A percentile compares a stretch with the other conserved stretches of the same genome.
Conservation (phyloP, 2,888 invertebrate species). For the Germaria angustata region DNA sequence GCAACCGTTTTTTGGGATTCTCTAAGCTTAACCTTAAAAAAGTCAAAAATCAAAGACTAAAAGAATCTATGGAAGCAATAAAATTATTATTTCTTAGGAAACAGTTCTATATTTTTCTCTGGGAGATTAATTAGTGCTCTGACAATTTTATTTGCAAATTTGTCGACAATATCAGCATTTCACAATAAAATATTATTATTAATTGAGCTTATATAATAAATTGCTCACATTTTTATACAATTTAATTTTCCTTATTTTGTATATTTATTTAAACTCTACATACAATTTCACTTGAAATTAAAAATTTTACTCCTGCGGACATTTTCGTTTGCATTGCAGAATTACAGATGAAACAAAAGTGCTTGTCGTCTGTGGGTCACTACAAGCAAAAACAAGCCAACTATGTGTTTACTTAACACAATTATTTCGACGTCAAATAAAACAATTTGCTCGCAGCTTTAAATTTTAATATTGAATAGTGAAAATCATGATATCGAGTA, state of each 20-base stretch:
- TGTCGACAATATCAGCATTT: no score
- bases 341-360: background rate
- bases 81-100: no score
- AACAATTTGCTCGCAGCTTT: slow-evolving; percentile 10
- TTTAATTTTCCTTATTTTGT: background rate
- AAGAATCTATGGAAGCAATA: no score
- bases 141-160: no score
- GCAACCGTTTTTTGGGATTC: no score
- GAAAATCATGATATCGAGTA: background rate
- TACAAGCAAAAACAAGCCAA: background rate
- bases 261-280: background rate
- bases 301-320: slow-evolving; percentile 8
- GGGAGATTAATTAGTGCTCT: no score
- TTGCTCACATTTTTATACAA: background rate
- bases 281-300: background rate
- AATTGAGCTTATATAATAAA: no score
- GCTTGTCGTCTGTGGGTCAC: background rate
- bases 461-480: background rate
- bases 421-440: slow-evolving; percentile 25
- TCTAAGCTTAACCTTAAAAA: no score
- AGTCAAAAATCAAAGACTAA: no score
- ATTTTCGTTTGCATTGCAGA: slow-evolving; percentile 4
- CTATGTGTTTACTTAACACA: slow-evolving; percentile 24
- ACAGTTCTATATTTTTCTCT: no score
- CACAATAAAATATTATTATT: no score